These are phyloP conservation scores for Drosophila sproati DNA, from an alignment of 1,140 invertebrate species.

Conservation along the genomic window DNA sequence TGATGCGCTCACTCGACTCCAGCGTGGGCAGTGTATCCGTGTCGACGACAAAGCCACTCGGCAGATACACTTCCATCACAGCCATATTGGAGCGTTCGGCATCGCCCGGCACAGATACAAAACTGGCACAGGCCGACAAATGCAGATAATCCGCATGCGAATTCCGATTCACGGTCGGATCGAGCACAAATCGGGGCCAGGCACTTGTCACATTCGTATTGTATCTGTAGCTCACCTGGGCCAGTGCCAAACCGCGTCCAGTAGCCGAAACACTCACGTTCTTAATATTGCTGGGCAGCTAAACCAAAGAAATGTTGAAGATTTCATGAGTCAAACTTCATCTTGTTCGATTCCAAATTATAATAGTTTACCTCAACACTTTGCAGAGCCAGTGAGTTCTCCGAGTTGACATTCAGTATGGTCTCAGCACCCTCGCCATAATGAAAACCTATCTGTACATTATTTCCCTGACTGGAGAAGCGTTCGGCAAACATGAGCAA, in stretches of 20 bases:
- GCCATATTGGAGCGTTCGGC: slow-evolving; percentile 93
- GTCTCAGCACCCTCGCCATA: slow-evolving; percentile 86
- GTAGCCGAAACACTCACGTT: slow-evolving; percentile 89
- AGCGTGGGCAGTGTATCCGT: slow-evolving; percentile 90
- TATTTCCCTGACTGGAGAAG: slow-evolving; percentile 85
- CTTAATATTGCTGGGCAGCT: slow-evolving; percentile 74
- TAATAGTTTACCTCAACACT: slow-evolving; percentile 59
- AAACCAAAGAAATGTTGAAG: background rate
- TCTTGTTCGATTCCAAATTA: background rate
- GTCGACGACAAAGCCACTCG: slow-evolving; percentile 94
- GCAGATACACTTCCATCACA: slow-evolving; percentile 93
- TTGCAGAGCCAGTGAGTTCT: slow-evolving; percentile 91
- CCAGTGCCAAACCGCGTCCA: slow-evolving; percentile 93
- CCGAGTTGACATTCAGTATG: slow-evolving; percentile 88
- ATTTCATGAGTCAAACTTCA: background rate
- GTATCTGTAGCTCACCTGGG: slow-evolving; percentile 93
- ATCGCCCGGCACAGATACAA: slow-evolving; percentile 86
- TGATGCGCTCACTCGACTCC: slow-evolving; percentile 89
- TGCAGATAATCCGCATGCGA: slow-evolving; percentile 93
- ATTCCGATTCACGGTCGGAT: slow-evolving; percentile 94
- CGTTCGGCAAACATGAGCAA: slow-evolving; percentile 89
- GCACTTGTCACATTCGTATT: slow-evolving; percentile 95
- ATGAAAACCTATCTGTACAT: slow-evolving; percentile 86
- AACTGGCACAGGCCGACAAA: slow-evolving; percentile 93
- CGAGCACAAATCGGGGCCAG: slow-evolving; percentile 94